Evolutionary conservation across 2,113 vertebrate species (phyloP).

Genomic region (Heterotilapia buettikoferi): DNA sequence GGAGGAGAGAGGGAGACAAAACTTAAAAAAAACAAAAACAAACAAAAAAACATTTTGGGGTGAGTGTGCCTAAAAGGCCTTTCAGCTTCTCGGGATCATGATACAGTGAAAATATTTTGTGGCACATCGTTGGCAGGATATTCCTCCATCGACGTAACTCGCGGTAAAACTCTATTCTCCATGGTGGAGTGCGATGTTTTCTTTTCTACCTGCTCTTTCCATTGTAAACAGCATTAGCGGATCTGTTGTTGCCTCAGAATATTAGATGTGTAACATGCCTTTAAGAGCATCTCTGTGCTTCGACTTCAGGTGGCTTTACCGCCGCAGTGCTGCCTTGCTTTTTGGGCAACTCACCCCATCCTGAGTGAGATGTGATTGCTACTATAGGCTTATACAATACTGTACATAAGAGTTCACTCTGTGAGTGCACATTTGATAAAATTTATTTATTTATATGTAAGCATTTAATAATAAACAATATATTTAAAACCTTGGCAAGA

Average conservation of each 20-base stretch:
- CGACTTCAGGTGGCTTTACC: not conserved
- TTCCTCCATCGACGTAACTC: constrained; percentile 24
- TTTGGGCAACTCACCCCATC: constrained; percentile 45
- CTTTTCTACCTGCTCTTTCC: constrained; percentile 8
- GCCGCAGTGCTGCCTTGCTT: constrained; percentile 5
- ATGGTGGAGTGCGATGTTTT: constrained; percentile 30
- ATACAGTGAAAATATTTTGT: constrained; percentile 35
- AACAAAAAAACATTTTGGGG: constrained; percentile 3
- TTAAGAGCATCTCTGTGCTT: constrained; percentile 32
- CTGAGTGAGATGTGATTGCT: constrained; percentile 80
- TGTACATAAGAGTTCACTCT: constrained; percentile 99
- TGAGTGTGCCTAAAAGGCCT: constrained; percentile 42
- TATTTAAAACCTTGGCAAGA: constrained; percentile 86
- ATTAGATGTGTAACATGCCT: constrained; percentile 37
- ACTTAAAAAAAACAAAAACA: not conserved
- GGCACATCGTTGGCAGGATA: constrained; percentile 35
- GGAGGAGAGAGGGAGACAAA: not conserved
- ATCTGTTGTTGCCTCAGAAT: constrained; percentile 38
- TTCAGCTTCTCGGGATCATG: constrained; percentile 32
- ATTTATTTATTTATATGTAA: constrained; percentile 99
- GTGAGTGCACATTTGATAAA: constrained; percentile 99
- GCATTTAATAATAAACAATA: constrained; percentile 83
- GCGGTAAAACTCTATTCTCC: constrained; percentile 26
- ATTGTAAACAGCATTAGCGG: constrained; percentile 34
- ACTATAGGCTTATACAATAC: constrained; percentile 95